Evolutionary conservation across 1,140 invertebrate species (phyloP).

Genomic region (Drosophila lowei): DNA sequence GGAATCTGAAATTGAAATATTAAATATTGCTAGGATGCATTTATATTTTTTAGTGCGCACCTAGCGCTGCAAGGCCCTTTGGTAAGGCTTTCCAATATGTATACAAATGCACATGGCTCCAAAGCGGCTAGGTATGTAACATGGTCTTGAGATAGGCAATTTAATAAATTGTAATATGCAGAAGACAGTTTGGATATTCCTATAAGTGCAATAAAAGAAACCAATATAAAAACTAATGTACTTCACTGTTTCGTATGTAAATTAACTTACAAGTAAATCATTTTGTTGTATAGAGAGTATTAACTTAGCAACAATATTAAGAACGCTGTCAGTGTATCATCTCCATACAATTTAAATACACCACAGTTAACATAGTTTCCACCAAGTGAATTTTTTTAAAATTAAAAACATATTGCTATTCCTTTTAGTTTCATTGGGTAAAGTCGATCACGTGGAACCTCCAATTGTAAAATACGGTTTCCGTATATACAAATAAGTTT

Average conservation of each 20-base stretch:
- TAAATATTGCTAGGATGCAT: not conserved
- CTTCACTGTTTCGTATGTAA: not conserved
- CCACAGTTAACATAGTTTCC: slow-evolving; percentile 99
- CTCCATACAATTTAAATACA: slow-evolving; percentile 97
- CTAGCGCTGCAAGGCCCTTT: slow-evolving; percentile 97
- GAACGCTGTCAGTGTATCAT: slow-evolving; percentile 96
- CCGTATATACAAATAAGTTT: slow-evolving; percentile 98
- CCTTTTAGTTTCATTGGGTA: slow-evolving; percentile 98
- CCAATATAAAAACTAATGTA: no score
- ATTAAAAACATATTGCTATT: slow-evolving; percentile 98
- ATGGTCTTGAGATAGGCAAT: slow-evolving; percentile 97
- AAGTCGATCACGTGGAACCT: slow-evolving; percentile 96
- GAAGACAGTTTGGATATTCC: slow-evolving; percentile 98
- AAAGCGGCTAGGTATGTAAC: slow-evolving; percentile 97
- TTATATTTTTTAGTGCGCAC: slow-evolving; percentile 85
- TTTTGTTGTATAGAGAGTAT: slow-evolving; percentile 96
- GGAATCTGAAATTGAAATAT: slow-evolving; percentile 90
- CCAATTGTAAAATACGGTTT: slow-evolving; percentile 93
- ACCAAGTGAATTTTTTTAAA: slow-evolving; percentile 97
- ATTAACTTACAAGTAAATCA: slow-evolving; percentile 93
- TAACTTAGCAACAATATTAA: slow-evolving; percentile 98
- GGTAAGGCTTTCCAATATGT: slow-evolving; percentile 97
- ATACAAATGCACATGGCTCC: slow-evolving; percentile 97
- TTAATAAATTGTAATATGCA: slow-evolving; percentile 97
- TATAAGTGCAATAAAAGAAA: slow-evolving; percentile 83